Evolutionary conservation across 2,113 vertebrate species (phyloP).

Genomic region (Hipposideros armiger): DNA sequence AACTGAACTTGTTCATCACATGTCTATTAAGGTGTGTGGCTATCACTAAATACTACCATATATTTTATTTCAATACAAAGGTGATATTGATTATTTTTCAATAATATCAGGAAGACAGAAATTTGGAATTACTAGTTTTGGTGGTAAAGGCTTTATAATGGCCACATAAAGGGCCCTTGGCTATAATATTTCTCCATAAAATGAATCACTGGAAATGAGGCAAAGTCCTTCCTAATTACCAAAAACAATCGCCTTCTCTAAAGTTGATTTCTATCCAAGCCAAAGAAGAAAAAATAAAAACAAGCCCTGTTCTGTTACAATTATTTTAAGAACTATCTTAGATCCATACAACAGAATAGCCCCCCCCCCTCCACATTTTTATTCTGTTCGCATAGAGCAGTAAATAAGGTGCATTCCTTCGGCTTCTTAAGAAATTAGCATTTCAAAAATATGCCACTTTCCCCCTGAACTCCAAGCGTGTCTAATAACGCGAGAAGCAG

Average conservation of each 20-base stretch:
- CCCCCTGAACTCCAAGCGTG: conserved; percentile 86
- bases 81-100: neutral
- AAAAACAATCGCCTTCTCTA: conserved; percentile 1
- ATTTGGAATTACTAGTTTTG: conserved; percentile 51
- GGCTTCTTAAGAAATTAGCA: conserved; percentile 85
- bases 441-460: conserved; percentile 87
- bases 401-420: conserved; percentile 85
- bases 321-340: conserved; percentile 49
- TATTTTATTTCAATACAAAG: conserved; percentile 60
- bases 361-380: conserved; percentile 36
- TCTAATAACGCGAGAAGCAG: conserved; percentile 89
- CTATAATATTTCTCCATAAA: conserved; percentile 47
- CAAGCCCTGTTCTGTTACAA: neutral
- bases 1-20: neutral
- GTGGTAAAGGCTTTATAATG: conserved; percentile 18
- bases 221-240: conserved; percentile 1
- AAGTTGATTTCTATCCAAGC: neutral
- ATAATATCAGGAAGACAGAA: neutral
- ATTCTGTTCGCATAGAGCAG: conserved; percentile 81
- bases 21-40: neutral
- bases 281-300: neutral
- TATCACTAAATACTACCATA: neutral
- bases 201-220: conserved; percentile 44
- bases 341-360: neutral
- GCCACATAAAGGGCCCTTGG: neutral